A percentile compares a stretch with the other conserved stretches of the same genome.
phyloP scores from a whole-genome alignment of 2,888 invertebrate genomes.

The Tipula confusa region DNA sequence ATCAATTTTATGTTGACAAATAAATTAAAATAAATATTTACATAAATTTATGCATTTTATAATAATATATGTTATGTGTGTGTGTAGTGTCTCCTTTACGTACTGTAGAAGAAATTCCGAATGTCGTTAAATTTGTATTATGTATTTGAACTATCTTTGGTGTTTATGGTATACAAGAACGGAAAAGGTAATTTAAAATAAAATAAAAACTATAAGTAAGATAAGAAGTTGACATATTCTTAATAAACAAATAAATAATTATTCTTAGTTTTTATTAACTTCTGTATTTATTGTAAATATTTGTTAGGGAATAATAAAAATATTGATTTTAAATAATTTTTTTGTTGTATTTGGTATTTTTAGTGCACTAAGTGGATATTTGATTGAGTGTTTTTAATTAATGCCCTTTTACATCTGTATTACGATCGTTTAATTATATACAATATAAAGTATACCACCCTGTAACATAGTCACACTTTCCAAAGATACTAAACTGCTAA shows the following conservation, averaged over 20 bases:
- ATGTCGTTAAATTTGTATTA: background rate
- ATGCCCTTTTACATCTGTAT: no score
- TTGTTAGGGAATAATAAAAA: background rate
- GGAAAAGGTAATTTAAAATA: constrained; percentile 3
- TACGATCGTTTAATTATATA: no score
- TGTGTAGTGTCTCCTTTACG: background rate
- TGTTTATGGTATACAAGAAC: background rate
- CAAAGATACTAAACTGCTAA: no score
- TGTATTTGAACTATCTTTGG: background rate
- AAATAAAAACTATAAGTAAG: background rate
- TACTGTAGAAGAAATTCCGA: background rate
- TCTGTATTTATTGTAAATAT: constrained; percentile 9
- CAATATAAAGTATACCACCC: no score
- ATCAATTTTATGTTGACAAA: constrained; percentile 16
- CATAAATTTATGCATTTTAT: constrained; percentile 7
- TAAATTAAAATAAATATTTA: constrained; percentile 20
- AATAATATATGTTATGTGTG: background rate
- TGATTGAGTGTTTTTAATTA: background rate
- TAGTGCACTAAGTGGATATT: background rate
- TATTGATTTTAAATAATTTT: background rate
- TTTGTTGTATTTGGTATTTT: background rate
- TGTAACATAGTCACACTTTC: no score
- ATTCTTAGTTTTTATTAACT: background rate
- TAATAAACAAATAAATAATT: constrained; percentile 6
- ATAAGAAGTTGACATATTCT: constrained; percentile 25